Evolutionary conservation across 2,888 invertebrate species (phyloP).

Genomic region (Cheilosia vernalis): DNA sequence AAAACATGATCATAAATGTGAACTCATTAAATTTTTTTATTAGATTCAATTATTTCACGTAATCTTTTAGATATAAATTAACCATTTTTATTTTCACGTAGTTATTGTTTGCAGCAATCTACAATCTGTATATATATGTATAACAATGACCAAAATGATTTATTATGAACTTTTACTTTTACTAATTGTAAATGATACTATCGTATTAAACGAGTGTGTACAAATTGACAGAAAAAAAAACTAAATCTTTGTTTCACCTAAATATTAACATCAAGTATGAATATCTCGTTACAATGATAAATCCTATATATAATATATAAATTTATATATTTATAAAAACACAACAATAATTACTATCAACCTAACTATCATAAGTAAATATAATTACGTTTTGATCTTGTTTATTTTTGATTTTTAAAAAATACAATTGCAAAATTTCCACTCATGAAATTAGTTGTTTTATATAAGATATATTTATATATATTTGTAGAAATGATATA

Average conservation of each 20-base stretch:
- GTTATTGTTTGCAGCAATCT: slow-evolving; percentile 15
- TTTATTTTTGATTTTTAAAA: slow-evolving; percentile 66
- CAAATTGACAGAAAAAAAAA: slow-evolving; percentile 30
- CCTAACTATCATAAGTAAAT: slow-evolving; percentile 63
- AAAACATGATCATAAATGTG: slow-evolving; percentile 29
- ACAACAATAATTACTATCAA: slow-evolving; percentile 73
- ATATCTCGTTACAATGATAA: slow-evolving; percentile 45
- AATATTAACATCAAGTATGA: slow-evolving; percentile 45
- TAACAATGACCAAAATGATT: slow-evolving; percentile 33
- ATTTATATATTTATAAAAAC: slow-evolving; percentile 69
- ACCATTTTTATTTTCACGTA: slow-evolving; percentile 31
- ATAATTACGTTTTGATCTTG: slow-evolving; percentile 19
- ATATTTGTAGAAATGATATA: slow-evolving; percentile 56
- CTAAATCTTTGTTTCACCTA: slow-evolving; percentile 29
- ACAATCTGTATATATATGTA: slow-evolving; percentile 9
- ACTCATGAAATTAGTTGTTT: slow-evolving; percentile 36
- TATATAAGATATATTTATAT: slow-evolving; percentile 22
- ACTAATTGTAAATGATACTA: slow-evolving; percentile 8
- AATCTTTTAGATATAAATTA: slow-evolving; percentile 60
- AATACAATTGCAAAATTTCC: slow-evolving; percentile 72
- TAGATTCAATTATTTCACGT: slow-evolving; percentile 66
- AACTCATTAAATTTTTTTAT: slow-evolving; percentile 68
- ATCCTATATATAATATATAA: slow-evolving; percentile 58
- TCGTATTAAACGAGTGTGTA: slow-evolving; percentile 32
- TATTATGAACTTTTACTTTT: slow-evolving; percentile 16